These are phyloP conservation scores for fruit fly (Drosophila melanogaster) DNA, from an alignment of 1,140 invertebrate genomes.

Conservation along the genomic window Release_6_plus_ISO1_MT NT_033777.3:30472001-30472500, in stretches of 20 bases:
- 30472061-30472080: not conserved
- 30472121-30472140: slow-evolving; percentile 20
- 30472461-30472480: slow-evolving; percentile 42
- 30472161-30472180: slow-evolving; percentile 24
- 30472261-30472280: slow-evolving; percentile 50
- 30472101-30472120: not conserved
- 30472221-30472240: slow-evolving; percentile 54
- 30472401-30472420: slow-evolving; percentile 70
- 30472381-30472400: slow-evolving; percentile 23
- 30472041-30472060: not conserved
- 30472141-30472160: not conserved
- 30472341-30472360: slow-evolving; percentile 36
- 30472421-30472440: slow-evolving; percentile 75
- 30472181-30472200: slow-evolving; percentile 26
- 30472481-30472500: slow-evolving; percentile 17
- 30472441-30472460: slow-evolving; percentile 70
- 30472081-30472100: slow-evolving; percentile 6
- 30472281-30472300: slow-evolving; percentile 74
- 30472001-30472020: not conserved
- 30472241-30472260: slow-evolving; percentile 26
- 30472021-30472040: not conserved
- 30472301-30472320: slow-evolving; percentile 50
- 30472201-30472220: slow-evolving; percentile 39
- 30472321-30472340: slow-evolving; percentile 57
- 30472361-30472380: slow-evolving; percentile 49